A percentile compares a stretch with the other conserved stretches of the same genome.
phyloP scores from a whole-genome alignment of 2,888 invertebrate genomes.

The Lysandra bellargus region DNA sequence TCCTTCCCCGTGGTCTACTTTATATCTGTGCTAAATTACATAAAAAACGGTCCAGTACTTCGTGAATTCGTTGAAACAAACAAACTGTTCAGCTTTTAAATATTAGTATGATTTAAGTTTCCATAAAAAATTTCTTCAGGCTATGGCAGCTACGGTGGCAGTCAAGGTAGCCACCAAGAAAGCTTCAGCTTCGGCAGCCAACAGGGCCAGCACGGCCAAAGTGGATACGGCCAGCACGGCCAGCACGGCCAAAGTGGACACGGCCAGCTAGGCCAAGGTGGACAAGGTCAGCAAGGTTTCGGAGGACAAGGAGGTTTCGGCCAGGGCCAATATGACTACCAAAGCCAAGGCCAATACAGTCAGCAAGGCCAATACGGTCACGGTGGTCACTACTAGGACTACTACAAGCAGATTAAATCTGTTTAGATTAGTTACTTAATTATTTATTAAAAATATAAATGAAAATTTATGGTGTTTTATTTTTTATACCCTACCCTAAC shows the following conservation, averaged over 20 bases:
- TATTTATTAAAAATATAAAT: conserved; percentile 1
- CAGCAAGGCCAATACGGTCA: neutral
- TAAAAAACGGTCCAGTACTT: no score
- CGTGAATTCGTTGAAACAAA: no score
- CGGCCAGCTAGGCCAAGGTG: neutral
- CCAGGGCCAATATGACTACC: neutral
- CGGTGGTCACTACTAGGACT: neutral
- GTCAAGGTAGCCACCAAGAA: neutral
- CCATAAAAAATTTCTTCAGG: neutral
- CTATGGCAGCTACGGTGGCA: neutral
- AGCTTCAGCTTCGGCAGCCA: neutral
- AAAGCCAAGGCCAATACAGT: neutral
- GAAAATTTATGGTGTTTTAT: neutral
- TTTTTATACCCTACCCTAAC: neutral
- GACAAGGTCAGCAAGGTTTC: neutral
- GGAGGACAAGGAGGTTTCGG: neutral
- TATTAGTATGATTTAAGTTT: no score
- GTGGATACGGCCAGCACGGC: neutral
- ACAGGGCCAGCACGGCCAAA: neutral
- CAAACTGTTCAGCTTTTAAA: no score
- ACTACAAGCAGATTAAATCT: neutral
- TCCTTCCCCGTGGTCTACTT: no score
- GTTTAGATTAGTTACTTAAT: neutral
- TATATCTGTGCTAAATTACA: no score
- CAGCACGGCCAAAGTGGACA: neutral